phyloP scores from a whole-genome alignment of 2,113 vertebrate species.

The Dromiciops gliroides region DNA sequence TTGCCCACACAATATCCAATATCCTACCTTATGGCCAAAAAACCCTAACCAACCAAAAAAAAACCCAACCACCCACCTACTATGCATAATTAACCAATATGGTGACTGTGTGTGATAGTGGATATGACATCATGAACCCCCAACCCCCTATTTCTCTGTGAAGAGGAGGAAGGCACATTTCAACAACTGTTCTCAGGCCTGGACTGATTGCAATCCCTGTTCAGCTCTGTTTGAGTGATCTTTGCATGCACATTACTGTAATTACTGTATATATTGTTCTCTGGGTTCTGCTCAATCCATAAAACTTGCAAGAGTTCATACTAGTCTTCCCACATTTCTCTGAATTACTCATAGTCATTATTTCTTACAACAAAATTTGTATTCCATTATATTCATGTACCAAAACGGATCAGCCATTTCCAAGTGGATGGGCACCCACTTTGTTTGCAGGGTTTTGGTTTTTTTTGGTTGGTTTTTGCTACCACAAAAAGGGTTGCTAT shows the following conservation, averaged over 20 bases:
- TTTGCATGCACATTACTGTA: neutral
- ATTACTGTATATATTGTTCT: neutral
- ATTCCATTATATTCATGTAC: neutral
- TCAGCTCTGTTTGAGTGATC: neutral
- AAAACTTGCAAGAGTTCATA: neutral
- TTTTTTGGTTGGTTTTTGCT: neutral
- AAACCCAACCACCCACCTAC: no score
- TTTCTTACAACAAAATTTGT: neutral
- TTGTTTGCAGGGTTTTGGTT: neutral
- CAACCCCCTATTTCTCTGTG: neutral
- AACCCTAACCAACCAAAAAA: no score
- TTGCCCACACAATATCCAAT: neutral
- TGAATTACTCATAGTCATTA: neutral
- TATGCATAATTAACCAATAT: neutral
- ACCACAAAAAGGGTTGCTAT: no score
- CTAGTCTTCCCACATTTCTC: neutral
- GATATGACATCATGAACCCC: neutral
- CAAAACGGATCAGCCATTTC: neutral
- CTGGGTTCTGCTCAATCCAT: neutral
- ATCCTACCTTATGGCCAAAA: no score
- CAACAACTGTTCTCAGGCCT: neutral
- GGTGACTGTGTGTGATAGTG: neutral
- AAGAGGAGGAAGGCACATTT: neutral
- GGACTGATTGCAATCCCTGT: neutral
- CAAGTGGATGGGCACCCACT: neutral